Evolutionary conservation across 2,888 invertebrate species (phyloP), one percentile per base, ranked within the genome.

Genomic region (Trissoscelio sp.): DNA sequence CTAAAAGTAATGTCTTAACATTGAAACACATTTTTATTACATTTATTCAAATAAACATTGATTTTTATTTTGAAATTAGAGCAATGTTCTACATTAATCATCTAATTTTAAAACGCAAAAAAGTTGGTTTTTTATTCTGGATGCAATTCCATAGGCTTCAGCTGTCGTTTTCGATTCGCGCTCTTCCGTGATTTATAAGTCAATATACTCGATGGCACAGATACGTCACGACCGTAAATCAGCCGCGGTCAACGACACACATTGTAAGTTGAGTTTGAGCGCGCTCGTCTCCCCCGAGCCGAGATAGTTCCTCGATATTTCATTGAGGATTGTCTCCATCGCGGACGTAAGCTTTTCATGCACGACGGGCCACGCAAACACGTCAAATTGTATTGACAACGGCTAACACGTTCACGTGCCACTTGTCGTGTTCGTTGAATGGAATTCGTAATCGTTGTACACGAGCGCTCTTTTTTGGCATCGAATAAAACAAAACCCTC

Each of bases 181-280:
- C 64, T 58, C 58, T 72, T 70, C 57, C 44, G 66, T 78, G 64
- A 70, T 64, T 78, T 79, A 69, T 64, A 72, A 51, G 51, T 57
- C 72, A 70, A 72, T 72, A 79, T 58, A 66, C 44, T 37, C 51
- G 64, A 66, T 62, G 62, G 58, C 78, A 72, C 70, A 66, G 64
- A 72, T 72, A 79, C 55, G 60, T 69, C 72, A 57, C 24, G 24
- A 51, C 48, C 48, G 34, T 66, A 72, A 72, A 79, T 79, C 79
- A 72, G 42, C 28, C 42, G 77, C 70, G 79, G 79, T 79, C 79
- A 72, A 60, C 44, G 72, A 79, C 72, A 79, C 28, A 66, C 66
- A 72, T 66, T 58, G 66, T 31, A 64, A 62, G 39, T 48, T 42
- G 14, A 7, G 67, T 34, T 39, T 12, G 39, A 18, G 14, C 16